Base-by-base conservation (phyloP, 1,140 invertebrate species). In the Philaenus spumarius region DNA sequence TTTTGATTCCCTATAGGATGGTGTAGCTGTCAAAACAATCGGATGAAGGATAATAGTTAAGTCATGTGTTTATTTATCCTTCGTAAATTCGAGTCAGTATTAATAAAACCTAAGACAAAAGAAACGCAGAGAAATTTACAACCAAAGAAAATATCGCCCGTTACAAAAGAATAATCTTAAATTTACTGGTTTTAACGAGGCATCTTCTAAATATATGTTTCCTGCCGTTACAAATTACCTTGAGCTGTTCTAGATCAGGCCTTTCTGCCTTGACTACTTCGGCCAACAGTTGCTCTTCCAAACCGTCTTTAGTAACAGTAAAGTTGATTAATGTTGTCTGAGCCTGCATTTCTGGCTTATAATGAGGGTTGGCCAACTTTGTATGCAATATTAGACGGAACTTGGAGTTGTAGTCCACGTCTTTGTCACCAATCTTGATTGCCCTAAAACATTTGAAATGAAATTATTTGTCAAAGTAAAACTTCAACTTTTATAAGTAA, bases 291-390 rank as follows among this genome's bases (percentile, higher is more conserved):
- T 97, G 94, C 70, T 97, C 94, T 73, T 97, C 94, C 4, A 97
- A 75, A 43, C 90, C 92, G 72, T 94, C 90, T 64, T 83, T 82
- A 0, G 94, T 97, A 0, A 98, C 94, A 24, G 93, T 95, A 68
- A 96, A 97, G 71, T 96, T 95, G 51, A 97, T 95, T 2, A 97
- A 75, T 2, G 93, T 96, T 15, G 90, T 91, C 73, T 97, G 93
- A 0, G 94, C 94, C 73, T 97, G 94, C 82, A 97, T 91, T 75
- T 97, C 94, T 0, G 93, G 93, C 69, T 95, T 93, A 68, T 96
- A 97, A 73, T 96, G 93, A 4, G 93, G 94, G 76, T 96, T 97
- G 1, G 89, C 92, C 40, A 97, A 70, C 76, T 97, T 97, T 1
- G 94, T 97, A 69, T 97, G 94, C 0, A 97, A 70, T 60, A 97